A percentile compares a stretch with the other conserved stretches of the same genome.
phyloP scores from a whole-genome alignment of 2,888 invertebrate species.

The Tetheella fluctuosa region DNA sequence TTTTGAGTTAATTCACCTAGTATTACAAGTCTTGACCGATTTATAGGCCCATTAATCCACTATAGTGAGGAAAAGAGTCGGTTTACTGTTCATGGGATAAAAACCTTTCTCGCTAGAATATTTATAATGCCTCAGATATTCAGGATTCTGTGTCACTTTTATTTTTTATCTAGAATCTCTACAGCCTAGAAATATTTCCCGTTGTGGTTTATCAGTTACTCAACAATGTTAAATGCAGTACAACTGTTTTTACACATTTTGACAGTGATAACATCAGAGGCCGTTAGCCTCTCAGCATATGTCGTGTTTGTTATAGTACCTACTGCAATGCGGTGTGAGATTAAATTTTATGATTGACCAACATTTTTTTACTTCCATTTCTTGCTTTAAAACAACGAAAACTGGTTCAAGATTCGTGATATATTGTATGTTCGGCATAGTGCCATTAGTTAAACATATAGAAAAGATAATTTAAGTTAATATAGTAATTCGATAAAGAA shows the following conservation, averaged over 20 bases:
- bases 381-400: no score
- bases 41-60: background rate
- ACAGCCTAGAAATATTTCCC: background rate
- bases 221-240: background rate
- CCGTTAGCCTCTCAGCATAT: conserved; percentile 4
- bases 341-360: background rate
- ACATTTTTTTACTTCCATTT: no score
- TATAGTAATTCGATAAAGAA: background rate
- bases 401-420: no score
- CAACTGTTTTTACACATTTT: conserved; percentile 9
- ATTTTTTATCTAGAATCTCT: background rate
- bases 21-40: conserved; percentile 6
- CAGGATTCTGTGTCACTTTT: background rate
- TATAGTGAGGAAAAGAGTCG: background rate
- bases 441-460: no score
- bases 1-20: conserved; percentile 30
- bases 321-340: conserved; percentile 5
- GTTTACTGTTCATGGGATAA: background rate
- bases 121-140: background rate
- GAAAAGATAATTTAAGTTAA: background rate
- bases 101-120: background rate
- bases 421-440: background rate
- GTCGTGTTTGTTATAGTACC: conserved; percentile 10
- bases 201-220: background rate
- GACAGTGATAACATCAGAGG: conserved; percentile 15